Base-by-base conservation (phyloP, 2,888 invertebrate species). In the Mythimna impura region DNA sequence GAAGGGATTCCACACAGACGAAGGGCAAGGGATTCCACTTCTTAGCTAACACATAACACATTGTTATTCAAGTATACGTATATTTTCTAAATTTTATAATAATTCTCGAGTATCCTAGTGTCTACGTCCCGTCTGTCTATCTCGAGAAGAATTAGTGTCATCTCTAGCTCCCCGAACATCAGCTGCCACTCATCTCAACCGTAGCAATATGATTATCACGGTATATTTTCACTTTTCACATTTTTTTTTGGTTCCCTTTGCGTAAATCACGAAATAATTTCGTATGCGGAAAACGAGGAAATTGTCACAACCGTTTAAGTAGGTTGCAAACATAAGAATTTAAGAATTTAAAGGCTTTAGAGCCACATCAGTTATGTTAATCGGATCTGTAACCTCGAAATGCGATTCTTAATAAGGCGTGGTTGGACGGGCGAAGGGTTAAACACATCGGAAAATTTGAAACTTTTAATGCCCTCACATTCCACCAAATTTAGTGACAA, bases 81-180 rank as follows among this genome's bases (percentile, higher is more conserved):
- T 30, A 43, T 78, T 55, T 65, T 40, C 20, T 10, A 7, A 36
- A 60, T 78, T 66, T 67, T 67, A 62, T 67, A 60, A 65, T 43
- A 55, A 52, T 43, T 50, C 40, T 63, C n/a, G 55, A 61, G 43
- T 75, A 55, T 66, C n/a, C 10, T 43, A 43, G 71, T 61, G 54
- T 60, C 58, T 75, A 40, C 34, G 68, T 76, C 65, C 63, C 69
- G 80, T 68, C 81, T 83, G 89, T 86, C 89, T 82, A 73, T 89
- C 85, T 82, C 70, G 64, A 80, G 82, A 76, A 82, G 80, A 87
- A 89, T 89, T 89, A 88, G 71, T 70, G 81, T 71, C 72, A 80
- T 73, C 78, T 76, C 66, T 54, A 70, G 57, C 55, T 88, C 86
- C 86, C 85, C 76, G 67, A 81, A 80, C 80, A 85, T 81, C 86